Percentiles rank a stretch among this genome's conserved stretches.
Conservation (phyloP, 2,797 vertebrate genomes). For the Tiaroga cobitis region DNA sequence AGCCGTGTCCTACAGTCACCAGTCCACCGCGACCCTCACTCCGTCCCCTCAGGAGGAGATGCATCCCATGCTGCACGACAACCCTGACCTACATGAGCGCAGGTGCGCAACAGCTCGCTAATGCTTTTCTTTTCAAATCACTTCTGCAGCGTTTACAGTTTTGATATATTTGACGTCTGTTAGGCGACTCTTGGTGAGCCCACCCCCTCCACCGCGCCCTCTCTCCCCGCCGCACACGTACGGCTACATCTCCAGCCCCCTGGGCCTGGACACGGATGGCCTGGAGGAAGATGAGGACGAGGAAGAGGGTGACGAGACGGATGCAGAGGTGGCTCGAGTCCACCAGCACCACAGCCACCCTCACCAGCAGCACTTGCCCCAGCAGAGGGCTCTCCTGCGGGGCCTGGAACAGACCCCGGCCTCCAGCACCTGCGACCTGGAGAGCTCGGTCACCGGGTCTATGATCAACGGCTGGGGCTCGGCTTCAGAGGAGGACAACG, state of each 20-base stretch:
- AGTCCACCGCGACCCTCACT: slow-evolving; percentile 97
- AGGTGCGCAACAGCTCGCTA: slow-evolving; percentile 74
- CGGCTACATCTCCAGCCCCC: slow-evolving; percentile 92
- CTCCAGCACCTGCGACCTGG: slow-evolving; percentile 95
- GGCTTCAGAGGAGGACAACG: slow-evolving; percentile 97
- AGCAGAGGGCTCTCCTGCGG: slow-evolving; percentile 87
- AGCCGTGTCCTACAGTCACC: slow-evolving; percentile 96
- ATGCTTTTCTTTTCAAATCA: background rate
- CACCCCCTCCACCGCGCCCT: slow-evolving; percentile 88
- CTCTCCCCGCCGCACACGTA: slow-evolving; percentile 95
- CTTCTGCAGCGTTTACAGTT: background rate
- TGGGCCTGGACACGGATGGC: slow-evolving; percentile 92
- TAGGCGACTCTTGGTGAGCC: slow-evolving; percentile 90
- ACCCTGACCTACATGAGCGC: slow-evolving; percentile 86
- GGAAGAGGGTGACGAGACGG: slow-evolving; percentile 90
- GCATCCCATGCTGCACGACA: slow-evolving; percentile 94
- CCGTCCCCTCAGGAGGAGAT: slow-evolving; percentile 97
- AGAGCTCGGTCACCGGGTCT: slow-evolving; percentile 97
- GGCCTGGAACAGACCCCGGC: slow-evolving; percentile 97
- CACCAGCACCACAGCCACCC: slow-evolving; percentile 76
- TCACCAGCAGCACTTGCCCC: slow-evolving; percentile 79
- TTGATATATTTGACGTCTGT: background rate
- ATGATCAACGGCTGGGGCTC: slow-evolving; percentile 99
- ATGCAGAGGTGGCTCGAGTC: slow-evolving; percentile 91
- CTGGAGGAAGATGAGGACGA: slow-evolving; percentile 90